A percentile compares a stretch with the other conserved stretches of the same genome.
These are phyloP conservation scores for Leptobrachium ailaonicum DNA, from an alignment of 2,113 vertebrate species.

Conservation along the genomic window DNA sequence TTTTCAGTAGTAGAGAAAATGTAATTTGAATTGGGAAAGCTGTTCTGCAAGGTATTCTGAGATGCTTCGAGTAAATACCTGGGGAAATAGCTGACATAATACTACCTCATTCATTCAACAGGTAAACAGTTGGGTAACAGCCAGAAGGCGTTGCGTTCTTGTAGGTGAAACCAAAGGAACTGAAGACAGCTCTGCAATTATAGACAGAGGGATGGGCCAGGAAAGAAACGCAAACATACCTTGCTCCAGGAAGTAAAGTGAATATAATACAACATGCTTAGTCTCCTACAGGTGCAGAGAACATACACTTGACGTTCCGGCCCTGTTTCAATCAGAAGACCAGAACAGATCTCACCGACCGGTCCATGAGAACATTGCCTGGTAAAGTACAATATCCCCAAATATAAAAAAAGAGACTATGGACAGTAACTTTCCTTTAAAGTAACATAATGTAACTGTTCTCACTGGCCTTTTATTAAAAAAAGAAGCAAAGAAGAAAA, in stretches of 20 bases:
- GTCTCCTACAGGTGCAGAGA: neutral
- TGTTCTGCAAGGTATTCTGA: neutral
- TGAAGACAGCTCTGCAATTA: neutral
- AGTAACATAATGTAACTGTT: too few relatives aligned
- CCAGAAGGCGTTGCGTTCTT: conserved; percentile 3
- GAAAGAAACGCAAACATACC: conserved; percentile 23
- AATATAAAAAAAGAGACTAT: neutral
- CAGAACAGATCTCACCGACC: neutral
- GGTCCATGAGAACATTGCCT: neutral
- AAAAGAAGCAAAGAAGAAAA: too few relatives aligned
- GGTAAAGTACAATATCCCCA: neutral
- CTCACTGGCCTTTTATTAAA: too few relatives aligned
- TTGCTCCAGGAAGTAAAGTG: conserved; percentile 46
- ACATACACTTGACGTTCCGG: neutral
- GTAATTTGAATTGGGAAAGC: too few relatives aligned
- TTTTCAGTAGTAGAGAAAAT: too few relatives aligned
- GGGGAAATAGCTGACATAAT: neutral
- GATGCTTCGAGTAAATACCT: neutral
- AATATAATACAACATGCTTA: conserved; percentile 1
- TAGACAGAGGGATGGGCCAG: conserved; percentile 7
- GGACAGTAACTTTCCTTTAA: too few relatives aligned
- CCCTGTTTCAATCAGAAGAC: conserved; percentile 1
- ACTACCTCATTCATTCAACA: neutral
- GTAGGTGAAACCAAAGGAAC: neutral
- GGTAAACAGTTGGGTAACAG: neutral